These are phyloP conservation scores for Eurystomus gularis DNA, from an alignment of 2,113 vertebrate genomes.

Conservation along the genomic window DNA sequence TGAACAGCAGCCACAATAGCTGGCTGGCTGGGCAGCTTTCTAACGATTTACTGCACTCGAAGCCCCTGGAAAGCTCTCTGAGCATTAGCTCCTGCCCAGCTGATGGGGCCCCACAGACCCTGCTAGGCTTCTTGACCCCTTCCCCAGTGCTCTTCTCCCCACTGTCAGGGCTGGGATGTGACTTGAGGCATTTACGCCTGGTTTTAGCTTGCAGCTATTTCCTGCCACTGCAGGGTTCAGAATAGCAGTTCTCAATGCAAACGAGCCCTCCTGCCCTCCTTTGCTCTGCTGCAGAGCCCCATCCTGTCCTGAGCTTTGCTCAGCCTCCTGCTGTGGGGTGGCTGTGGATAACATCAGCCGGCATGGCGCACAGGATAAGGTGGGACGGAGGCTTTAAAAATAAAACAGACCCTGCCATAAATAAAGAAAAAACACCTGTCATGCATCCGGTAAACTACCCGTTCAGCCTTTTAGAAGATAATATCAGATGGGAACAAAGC, in stretches of 20 bases:
- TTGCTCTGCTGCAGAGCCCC: background rate
- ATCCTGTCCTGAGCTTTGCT: background rate
- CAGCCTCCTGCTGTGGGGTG: background rate
- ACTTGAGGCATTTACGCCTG: background rate
- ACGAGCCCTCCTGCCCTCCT: background rate
- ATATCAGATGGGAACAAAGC: background rate
- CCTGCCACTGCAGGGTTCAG: background rate
- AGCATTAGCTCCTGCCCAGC: background rate
- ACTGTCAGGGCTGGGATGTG: background rate
- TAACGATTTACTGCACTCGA: background rate
- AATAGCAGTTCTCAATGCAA: background rate
- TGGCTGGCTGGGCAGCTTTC: background rate
- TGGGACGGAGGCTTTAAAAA: background rate
- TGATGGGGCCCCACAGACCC: background rate
- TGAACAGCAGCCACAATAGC: background rate
- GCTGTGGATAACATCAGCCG: background rate
- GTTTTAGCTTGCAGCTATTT: constrained; percentile 37
- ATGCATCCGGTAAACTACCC: background rate
- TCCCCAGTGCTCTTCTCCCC: background rate
- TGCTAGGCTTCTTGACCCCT: background rate
- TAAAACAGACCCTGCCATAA: background rate
- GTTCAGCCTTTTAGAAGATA: background rate
- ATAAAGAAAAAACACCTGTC: constrained; percentile 30
- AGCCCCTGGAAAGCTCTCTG: background rate
- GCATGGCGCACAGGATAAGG: background rate